Base-by-base conservation (phyloP, 2,113 vertebrate species). In the Orycteropus afer region DNA sequence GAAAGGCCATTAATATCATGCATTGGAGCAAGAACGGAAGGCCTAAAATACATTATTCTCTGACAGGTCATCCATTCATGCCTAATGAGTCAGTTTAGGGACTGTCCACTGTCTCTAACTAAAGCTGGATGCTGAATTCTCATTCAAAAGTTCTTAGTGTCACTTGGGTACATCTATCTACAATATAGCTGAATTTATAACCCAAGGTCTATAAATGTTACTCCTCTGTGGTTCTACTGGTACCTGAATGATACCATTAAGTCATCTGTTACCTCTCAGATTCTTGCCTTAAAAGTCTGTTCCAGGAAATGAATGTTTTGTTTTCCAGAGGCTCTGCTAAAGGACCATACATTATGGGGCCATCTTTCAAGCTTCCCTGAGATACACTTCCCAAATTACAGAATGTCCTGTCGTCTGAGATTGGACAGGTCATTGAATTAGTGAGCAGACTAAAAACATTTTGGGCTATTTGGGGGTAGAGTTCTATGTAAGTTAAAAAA, bases 11-110 rank as follows among this genome's bases (percentile, higher is more conserved):
- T 93, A 55, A n/a, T 93, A 87, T 45, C 6, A 51, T 87, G 42
- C 17, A 71, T 77, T 53, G 93, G 53, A 32, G 22, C 0, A 1
- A 96, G 85, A 95, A 92, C 32, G 25, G n/a, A 93, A 91, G 34
- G 85, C 59, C 71, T 57, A 53, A 53, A 96, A 90, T 79, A n/a
- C 79, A 61, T 97, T 94, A 90, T 67, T 78, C 96, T 93, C 79
- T 90, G 53, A 91, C 94, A 95, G 92, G 65, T 91, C 59, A 53
- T 47, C 86, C 37, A 74, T 89, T 90, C 1, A 1, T 74, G 15
- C 1, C 76, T 93, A 96, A 86, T 73, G 93, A 93, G 55, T 96
- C 82, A 29, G 59, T 47, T 71, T 45, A 78, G 91, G 82, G 73
- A 49, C 92, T 59, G 51, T 49, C 32, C 59, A 51, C 34, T 51